Base-by-base conservation (phyloP, 2,888 invertebrate genomes). In the Ethmia dodecea region DNA sequence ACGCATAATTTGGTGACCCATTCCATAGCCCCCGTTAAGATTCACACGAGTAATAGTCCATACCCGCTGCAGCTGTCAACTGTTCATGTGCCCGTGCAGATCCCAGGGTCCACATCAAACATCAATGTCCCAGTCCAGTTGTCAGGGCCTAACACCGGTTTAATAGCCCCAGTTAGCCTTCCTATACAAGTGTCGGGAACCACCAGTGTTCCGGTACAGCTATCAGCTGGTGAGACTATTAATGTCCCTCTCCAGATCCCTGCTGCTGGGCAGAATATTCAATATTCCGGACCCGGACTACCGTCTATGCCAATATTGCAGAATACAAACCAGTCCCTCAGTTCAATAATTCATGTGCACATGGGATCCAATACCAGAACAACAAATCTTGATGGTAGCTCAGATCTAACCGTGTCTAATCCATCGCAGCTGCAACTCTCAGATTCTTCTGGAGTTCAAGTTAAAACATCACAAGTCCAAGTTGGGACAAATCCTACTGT, bases 31-130 rank as follows among this genome's bases (percentile, higher is more conserved):
- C 84, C 86, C 44, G 73, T 83, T 31, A 84, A 86, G 59, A 71
- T 84, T 49, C 84, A 86, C 49, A 47, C 79, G 28, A 80, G 58
- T 47, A 75, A 62, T 51, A 55, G 73, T 25, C 69, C 76, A 16
- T 86, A 83, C 49, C 86, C 84, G 3, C 55, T 86, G 34, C 83
- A 83, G 47, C 51, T 86, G 28, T 83, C 86, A 12, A 83, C 86
- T 33, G 83, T 86, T 24, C 83, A 83, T 62, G 79, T 86, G 42
- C 86, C 84, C 15, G 77, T 86, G n/a, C 84, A 86, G 45, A 76
- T 84, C 31, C 84, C 83, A 2, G 81, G 80, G 22, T 75, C 83
- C 16, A 73, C 67, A 26, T 80, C 81, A 2, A 81, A 83, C 42
- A 83, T 86, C 24, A 86, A 79, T 67, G 78, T 86, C 24, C 81